phyloP scores from a whole-genome alignment of 2,797 vertebrate genomes.

The Mormyrus proboscirostris region DNA sequence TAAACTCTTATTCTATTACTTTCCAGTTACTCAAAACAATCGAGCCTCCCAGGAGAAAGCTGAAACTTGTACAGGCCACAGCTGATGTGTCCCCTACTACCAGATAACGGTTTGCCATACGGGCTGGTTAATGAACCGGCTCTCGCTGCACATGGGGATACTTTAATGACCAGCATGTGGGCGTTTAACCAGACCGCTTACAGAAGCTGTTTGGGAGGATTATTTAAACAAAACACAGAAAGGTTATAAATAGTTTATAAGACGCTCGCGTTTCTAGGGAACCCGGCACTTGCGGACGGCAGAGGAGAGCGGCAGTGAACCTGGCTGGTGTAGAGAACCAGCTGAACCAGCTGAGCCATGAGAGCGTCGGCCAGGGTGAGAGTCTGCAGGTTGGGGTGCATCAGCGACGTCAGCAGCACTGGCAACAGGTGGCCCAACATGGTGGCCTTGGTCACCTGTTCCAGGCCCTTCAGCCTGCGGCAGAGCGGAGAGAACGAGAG shows the following conservation, averaged over 20 bases:
- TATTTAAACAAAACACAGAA: not conserved
- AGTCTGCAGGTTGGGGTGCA: constrained; percentile 96
- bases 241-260: not conserved
- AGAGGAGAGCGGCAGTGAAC: constrained; percentile 46
- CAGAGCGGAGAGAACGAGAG: constrained; percentile 17
- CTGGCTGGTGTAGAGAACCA: constrained; percentile 98
- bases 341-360: constrained; percentile 95
- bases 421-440: constrained; percentile 95
- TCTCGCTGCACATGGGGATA: not conserved
- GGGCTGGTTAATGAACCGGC: not conserved
- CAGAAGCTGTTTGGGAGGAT: not conserved
- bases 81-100: not conserved
- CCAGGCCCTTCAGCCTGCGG: constrained; percentile 87
- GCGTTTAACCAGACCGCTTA: not conserved
- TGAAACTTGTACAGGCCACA: not conserved
- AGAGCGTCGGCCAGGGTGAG: constrained; percentile 88
- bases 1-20: not conserved
- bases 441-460: constrained; percentile 95
- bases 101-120: not conserved
- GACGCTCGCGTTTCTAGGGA: not conserved
- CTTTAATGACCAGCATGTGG: not conserved
- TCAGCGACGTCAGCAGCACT: constrained; percentile 87
- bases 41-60: not conserved
- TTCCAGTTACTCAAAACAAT: not conserved
- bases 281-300: not conserved